A percentile compares a stretch with the other conserved stretches of the same genome.
These are phyloP conservation scores for Polymixis flavicincta DNA, from an alignment of 2,888 invertebrate species.

Conservation along the genomic window DNA sequence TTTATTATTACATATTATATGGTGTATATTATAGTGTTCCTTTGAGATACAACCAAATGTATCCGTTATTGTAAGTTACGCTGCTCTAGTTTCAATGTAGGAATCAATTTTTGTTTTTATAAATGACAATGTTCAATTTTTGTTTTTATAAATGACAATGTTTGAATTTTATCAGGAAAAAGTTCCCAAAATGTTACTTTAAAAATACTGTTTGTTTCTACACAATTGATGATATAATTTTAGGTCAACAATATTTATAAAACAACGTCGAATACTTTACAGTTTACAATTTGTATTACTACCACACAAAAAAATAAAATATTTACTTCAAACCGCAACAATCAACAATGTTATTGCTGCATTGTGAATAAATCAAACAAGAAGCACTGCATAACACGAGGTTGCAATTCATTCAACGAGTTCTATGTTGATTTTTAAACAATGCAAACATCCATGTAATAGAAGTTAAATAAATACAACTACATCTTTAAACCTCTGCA, in stretches of 20 bases:
- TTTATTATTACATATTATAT: constrained; percentile 59
- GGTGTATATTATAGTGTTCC: constrained; percentile 55
- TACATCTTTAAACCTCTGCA: constrained; percentile 85
- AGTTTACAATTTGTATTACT: constrained; percentile 71
- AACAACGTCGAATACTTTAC: constrained; percentile 77
- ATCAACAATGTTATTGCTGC: constrained; percentile 76
- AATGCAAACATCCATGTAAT: constrained; percentile 67
- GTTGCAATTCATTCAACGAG: constrained; percentile 28
- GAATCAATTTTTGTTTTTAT: constrained; percentile 52
- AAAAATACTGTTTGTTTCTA: constrained; percentile 69
- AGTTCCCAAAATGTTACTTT: constrained; percentile 59
- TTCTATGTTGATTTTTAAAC: constrained; percentile 65
- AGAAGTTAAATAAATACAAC: constrained; percentile 80
- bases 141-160: constrained; percentile 47
- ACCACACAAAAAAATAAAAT: constrained; percentile 79
- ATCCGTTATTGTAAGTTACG: constrained; percentile 60
- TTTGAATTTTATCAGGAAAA: constrained; percentile 56
- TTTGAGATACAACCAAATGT: constrained; percentile 53
- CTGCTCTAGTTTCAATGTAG: constrained; percentile 62
- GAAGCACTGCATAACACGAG: constrained; percentile 31
- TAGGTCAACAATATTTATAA: constrained; percentile 71
- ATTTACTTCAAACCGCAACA: constrained; percentile 80
- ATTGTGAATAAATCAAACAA: constrained; percentile 70
- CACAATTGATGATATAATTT: constrained; percentile 67
- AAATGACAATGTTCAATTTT: constrained; percentile 47